Evolutionary conservation across 92 coral and sea anemone genomes (phyloP).

Genomic region (Phenganax stokvisi): DNA sequence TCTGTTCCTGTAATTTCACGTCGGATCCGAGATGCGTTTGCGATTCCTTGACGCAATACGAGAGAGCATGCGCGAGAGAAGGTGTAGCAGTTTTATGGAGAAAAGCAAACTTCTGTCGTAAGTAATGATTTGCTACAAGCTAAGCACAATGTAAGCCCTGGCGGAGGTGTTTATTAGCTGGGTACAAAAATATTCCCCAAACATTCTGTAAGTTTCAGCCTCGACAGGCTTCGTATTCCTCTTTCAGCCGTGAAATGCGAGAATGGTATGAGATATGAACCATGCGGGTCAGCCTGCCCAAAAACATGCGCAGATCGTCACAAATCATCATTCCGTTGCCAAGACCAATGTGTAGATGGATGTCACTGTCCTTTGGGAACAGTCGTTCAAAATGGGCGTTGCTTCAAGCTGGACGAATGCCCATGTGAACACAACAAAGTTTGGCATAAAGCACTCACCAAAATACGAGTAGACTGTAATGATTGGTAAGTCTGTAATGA

Average conservation of each 20-base stretch:
- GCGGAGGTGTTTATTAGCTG: neutral
- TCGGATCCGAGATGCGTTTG: conserved; percentile 64
- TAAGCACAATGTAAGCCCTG: neutral
- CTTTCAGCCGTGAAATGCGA: conserved; percentile 57
- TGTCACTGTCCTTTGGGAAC: conserved; percentile 72
- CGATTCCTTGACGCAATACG: conserved; percentile 66
- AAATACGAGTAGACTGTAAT: conserved; percentile 59
- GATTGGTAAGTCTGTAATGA: conserved; percentile 52
- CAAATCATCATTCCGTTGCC: conserved; percentile 55
- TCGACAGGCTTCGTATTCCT: neutral
- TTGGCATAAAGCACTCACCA: conserved; percentile 48
- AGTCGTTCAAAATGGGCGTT: conserved; percentile 53
- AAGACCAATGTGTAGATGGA: conserved; percentile 68
- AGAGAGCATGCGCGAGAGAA: conserved; percentile 69
- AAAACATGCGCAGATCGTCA: conserved; percentile 55
- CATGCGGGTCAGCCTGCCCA: conserved; percentile 67
- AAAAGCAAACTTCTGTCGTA: conserved; percentile 58
- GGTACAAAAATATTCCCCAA: neutral
- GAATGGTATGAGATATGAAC: conserved; percentile 52
- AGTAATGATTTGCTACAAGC: conserved; percentile 30
- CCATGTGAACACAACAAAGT: conserved; percentile 63
- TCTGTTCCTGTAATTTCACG: conserved; percentile 64
- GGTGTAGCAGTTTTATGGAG: conserved; percentile 64
- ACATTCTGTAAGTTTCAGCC: neutral
- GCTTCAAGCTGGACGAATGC: conserved; percentile 55